These are phyloP conservation scores for Apis mellifera DNA, from an alignment of 1,140 invertebrate genomes.

Conservation along the genomic window DNA sequence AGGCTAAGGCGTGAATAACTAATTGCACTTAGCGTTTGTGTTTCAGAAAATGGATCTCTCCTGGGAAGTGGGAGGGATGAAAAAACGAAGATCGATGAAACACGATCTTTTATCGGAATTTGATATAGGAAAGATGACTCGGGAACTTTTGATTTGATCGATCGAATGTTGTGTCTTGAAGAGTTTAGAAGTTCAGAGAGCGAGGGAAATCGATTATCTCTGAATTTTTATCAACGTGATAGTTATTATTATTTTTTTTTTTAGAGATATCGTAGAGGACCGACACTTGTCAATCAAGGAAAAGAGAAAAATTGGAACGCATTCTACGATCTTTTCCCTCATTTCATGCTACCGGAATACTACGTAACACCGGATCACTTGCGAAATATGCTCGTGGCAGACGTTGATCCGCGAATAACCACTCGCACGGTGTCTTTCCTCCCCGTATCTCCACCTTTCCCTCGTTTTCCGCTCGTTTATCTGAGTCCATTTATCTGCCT, in stretches of 20 bases:
- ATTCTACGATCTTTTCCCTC: constrained; percentile 36
- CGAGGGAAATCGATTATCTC: not conserved
- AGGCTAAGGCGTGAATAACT: constrained; percentile 69
- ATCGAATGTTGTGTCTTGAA: not conserved
- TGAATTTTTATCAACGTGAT: no score
- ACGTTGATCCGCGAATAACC: constrained; percentile 57
- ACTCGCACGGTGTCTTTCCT: constrained; percentile 38
- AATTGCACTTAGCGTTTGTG: constrained; percentile 60
- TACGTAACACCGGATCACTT: constrained; percentile 52
- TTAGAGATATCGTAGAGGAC: not conserved
- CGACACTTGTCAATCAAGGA: no score
- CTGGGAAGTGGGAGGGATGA: not conserved
- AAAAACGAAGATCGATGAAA: not conserved
- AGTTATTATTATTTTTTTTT: no score
- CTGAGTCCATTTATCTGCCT: constrained; percentile 67
- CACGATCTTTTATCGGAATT: not conserved
- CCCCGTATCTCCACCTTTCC: constrained; percentile 55
- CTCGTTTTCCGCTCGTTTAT: constrained; percentile 65
- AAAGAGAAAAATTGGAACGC: not conserved
- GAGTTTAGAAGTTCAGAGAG: not conserved
- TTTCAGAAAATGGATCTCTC: constrained; percentile 34
- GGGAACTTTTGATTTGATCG: constrained; percentile 14
- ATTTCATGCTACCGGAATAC: constrained; percentile 36
- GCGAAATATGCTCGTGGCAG: constrained; percentile 52
- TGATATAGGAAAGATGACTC: not conserved